Percentiles rank a stretch among this genome's conserved stretches.
phyloP scores from a whole-genome alignment of 2,113 vertebrate genomes.

The Orientallactaga bullata region DNA sequence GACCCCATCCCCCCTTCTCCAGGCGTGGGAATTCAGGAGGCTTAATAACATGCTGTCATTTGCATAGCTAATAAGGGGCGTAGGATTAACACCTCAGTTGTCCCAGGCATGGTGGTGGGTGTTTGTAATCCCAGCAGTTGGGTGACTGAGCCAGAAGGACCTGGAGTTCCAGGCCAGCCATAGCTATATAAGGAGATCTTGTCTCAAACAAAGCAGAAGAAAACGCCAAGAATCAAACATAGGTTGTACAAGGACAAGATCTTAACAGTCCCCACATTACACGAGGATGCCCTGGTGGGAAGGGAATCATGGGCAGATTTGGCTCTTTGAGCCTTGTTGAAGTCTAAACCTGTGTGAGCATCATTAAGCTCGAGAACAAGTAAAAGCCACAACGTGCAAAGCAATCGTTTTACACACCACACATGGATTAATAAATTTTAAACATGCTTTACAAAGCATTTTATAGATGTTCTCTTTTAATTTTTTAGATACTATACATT shows the following conservation, averaged over 20 bases:
- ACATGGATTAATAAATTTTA: conserved; percentile 58
- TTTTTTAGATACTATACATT: conserved; percentile 32
- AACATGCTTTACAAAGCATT: conserved; percentile 40
- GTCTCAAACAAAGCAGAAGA: not conserved
- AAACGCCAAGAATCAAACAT: not conserved
- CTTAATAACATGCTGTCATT: not conserved
- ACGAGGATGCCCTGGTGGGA: not conserved
- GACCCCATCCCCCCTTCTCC: not conserved
- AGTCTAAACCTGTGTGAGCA: not conserved
- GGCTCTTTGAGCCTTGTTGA: not conserved
- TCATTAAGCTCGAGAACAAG: conserved; percentile 34
- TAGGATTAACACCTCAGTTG: not conserved
- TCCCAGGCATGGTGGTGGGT: not conserved
- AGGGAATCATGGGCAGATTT: not conserved
- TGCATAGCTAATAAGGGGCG: not conserved
- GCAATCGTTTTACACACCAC: conserved; percentile 59
- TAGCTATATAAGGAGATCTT: not conserved
- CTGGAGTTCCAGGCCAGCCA: not conserved
- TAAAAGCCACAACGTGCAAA: conserved; percentile 13
- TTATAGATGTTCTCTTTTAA: conserved; percentile 59
- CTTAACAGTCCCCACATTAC: not conserved
- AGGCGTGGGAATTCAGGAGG: not conserved
- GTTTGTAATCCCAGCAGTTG: not conserved
- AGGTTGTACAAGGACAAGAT: not conserved
- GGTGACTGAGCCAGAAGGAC: not conserved